These are phyloP conservation scores for Dexiosoma caninum DNA, from an alignment of 2,888 invertebrate genomes.

Conservation along the genomic window DNA sequence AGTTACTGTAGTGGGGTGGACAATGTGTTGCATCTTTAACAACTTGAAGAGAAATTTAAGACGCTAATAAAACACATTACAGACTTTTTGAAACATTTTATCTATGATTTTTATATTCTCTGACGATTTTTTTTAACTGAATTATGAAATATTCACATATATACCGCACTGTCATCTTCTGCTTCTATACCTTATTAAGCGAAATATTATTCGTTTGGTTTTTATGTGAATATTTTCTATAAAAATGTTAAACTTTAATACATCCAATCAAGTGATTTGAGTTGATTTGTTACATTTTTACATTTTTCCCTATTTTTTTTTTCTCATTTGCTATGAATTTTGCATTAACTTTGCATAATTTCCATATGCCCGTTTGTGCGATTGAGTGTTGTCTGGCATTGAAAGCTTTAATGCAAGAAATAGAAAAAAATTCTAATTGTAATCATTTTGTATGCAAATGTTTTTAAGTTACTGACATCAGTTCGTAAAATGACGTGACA, in stretches of 20 bases:
- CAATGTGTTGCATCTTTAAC: too few species aligned
- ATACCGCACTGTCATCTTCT: too few species aligned
- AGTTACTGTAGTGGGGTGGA: too few species aligned
- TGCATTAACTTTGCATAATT: background rate
- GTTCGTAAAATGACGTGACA: background rate
- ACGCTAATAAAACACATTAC: too few species aligned
- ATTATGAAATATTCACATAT: too few species aligned
- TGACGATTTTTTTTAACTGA: too few species aligned
- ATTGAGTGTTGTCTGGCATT: background rate
- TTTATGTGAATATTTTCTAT: background rate
- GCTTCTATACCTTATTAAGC: too few species aligned
- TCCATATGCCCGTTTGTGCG: background rate
- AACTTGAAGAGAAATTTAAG: too few species aligned
- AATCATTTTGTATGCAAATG: conserved; percentile 49
- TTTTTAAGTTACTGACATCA: conserved; percentile 22
- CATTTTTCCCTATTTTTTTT: too few species aligned
- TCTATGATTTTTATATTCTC: too few species aligned
- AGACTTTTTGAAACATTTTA: too few species aligned
- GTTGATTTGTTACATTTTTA: background rate
- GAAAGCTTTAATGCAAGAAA: background rate
- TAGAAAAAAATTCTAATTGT: background rate
- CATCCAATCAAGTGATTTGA: background rate
- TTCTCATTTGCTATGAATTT: background rate
- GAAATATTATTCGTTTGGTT: too few species aligned
- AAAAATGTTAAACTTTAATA: background rate